Evolutionary conservation across 2,797 vertebrate genomes (phyloP).

Genomic region (Epinephelus awoara): DNA sequence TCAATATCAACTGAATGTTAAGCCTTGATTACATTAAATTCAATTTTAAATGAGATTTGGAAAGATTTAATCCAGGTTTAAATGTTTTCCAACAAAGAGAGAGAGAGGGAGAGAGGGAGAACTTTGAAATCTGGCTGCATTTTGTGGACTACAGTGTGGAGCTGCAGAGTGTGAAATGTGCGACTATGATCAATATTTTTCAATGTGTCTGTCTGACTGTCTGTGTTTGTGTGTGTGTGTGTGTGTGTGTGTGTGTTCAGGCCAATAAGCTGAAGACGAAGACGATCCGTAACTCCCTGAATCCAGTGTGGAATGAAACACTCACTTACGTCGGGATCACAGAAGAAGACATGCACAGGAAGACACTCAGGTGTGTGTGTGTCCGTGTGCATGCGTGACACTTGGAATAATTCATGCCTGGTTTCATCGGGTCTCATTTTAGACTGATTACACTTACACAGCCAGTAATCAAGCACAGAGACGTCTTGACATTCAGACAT

Average conservation of each 20-base stretch:
- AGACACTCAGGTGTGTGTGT: slow-evolving; percentile 85
- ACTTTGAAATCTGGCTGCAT: background rate
- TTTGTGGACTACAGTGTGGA: background rate
- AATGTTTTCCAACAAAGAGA: background rate
- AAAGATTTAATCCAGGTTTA: background rate
- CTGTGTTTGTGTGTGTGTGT: background rate
- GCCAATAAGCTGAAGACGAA: slow-evolving; percentile 91
- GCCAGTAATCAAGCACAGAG: slow-evolving; percentile 18
- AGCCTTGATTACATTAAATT: background rate
- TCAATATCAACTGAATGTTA: background rate
- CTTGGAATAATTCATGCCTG: background rate
- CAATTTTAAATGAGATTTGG: background rate
- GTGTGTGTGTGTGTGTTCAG: slow-evolving; percentile 62
- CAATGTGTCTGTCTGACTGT: background rate
- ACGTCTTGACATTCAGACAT: slow-evolving; percentile 41
- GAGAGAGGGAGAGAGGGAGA: no score
- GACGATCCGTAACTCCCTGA: slow-evolving; percentile 88
- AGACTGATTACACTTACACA: slow-evolving; percentile 19
- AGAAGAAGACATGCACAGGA: slow-evolving; percentile 87
- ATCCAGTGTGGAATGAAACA: slow-evolving; percentile 89
- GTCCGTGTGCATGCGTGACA: background rate
- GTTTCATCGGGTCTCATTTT: slow-evolving; percentile 22
- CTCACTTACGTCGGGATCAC: slow-evolving; percentile 88
- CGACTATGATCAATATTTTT: background rate
- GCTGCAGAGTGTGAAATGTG: background rate